Conservation (phyloP, 1,140 invertebrate genomes). For the Panagrolaimus sp. region DNA sequence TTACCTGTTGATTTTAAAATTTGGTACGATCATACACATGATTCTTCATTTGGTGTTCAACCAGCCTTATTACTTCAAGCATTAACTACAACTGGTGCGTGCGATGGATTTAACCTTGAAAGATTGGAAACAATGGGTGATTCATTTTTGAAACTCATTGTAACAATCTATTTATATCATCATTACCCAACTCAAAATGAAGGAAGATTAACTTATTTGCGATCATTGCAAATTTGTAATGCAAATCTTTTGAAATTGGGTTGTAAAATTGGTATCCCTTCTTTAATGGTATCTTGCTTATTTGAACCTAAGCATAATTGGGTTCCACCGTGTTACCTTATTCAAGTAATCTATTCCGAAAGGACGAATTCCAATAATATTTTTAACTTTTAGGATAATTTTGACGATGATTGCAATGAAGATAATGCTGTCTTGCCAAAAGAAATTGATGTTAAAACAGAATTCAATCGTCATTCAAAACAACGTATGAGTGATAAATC, state of each 20-base stretch:
- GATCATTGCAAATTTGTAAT: conserved; percentile 71
- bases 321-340: conserved; percentile 85
- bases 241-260: conserved; percentile 89
- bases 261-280: conserved; percentile 76
- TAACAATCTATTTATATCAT: conserved; percentile 93
- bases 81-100: conserved; percentile 96
- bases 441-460: no score
- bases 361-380: no score
- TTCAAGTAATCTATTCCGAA: no score
- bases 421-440: no score
- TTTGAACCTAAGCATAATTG: conserved; percentile 99
- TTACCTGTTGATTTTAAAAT: no score
- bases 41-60: conserved; percentile 37
- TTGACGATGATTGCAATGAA: no score
- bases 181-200: conserved; percentile 91
- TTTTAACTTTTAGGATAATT: no score
- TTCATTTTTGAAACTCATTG: conserved; percentile 96
- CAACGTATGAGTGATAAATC: conserved; percentile 97
- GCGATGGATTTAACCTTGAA: conserved; percentile 96
- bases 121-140: conserved; percentile 96
- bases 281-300: conserved; percentile 92
- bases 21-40: no score
- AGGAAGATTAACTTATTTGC: conserved; percentile 88
- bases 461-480: conserved; percentile 61
- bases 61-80: conserved; percentile 62